Evolutionary conservation across 2,888 invertebrate genomes (phyloP).

Genomic region (Caenorhabditis sinica): DNA sequence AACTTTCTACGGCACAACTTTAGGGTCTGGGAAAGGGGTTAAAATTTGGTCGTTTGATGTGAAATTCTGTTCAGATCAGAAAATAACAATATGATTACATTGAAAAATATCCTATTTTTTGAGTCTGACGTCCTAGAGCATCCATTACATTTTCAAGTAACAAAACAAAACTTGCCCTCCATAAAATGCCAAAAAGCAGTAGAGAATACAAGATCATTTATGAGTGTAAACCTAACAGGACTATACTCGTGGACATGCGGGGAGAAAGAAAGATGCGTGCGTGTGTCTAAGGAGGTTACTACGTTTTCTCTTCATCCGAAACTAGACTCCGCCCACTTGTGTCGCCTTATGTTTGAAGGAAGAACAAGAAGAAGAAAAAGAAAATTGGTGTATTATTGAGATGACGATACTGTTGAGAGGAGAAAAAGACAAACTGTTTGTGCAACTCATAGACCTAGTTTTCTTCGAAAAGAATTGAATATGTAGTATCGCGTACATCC

Average conservation of each 20-base stretch:
- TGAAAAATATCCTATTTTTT: too few species aligned
- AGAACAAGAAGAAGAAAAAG: too few species aligned
- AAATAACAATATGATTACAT: too few species aligned
- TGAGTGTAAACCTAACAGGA: slow-evolving; percentile 48
- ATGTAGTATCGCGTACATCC: neutral
- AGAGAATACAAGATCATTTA: slow-evolving; percentile 47
- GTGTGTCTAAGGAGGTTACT: slow-evolving; percentile 48
- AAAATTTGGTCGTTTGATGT: too few species aligned
- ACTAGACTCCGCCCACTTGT: slow-evolving; percentile 46
- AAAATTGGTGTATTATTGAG: slow-evolving; percentile 1
- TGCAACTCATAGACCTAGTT: slow-evolving; percentile 64
- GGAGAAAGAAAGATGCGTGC: slow-evolving; percentile 16
- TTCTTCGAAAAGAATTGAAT: slow-evolving; percentile 17
- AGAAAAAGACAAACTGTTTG: slow-evolving; percentile 38
- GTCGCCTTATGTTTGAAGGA: slow-evolving; percentile 50
- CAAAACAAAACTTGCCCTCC: slow-evolving; percentile 16
- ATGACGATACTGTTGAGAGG: neutral
- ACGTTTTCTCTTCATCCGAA: slow-evolving; percentile 23
- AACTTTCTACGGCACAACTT: too few species aligned
- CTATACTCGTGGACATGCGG: slow-evolving; percentile 48
- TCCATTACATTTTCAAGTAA: too few species aligned
- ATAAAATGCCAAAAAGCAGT: slow-evolving; percentile 12
- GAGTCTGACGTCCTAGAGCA: too few species aligned
- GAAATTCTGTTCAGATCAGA: too few species aligned
- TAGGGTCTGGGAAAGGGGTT: too few species aligned